phyloP scores from a whole-genome alignment of 64 coral and sea anemone species.

The Stylophora pistillata region DNA sequence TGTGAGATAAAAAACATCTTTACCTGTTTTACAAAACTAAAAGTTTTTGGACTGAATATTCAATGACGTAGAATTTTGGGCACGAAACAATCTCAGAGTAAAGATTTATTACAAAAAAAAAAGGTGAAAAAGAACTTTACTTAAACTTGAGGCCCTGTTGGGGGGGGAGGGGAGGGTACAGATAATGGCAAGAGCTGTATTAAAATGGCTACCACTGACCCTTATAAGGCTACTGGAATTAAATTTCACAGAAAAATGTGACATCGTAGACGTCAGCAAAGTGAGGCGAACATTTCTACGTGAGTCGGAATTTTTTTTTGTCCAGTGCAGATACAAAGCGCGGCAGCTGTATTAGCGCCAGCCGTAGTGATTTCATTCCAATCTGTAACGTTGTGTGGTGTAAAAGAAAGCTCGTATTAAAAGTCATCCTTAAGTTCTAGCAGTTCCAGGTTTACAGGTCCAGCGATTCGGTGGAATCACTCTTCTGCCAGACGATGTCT shows the following conservation, averaged over 20 bases:
- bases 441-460: background rate
- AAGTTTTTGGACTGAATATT: too few relatives aligned
- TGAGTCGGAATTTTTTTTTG: conserved; percentile 17
- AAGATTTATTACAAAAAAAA: too few relatives aligned
- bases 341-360: conserved; percentile 15
- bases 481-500: conserved; percentile 21
- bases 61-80: too few relatives aligned
- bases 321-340: conserved; percentile 2
- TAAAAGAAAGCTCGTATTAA: too few relatives aligned
- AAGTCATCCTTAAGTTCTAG: too few relatives aligned
- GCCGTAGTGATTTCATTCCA: background rate
- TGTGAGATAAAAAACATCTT: too few relatives aligned
- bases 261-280: too few relatives aligned
- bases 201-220: conserved; percentile 18
- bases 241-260: conserved; percentile 2
- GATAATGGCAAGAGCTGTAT: conserved; percentile 17
- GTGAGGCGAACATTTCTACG: background rate
- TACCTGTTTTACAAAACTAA: too few relatives aligned
- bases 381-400: background rate
- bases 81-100: too few relatives aligned
- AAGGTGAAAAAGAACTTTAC: too few relatives aligned
- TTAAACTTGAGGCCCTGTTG: too few relatives aligned
- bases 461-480: conserved; percentile 23
- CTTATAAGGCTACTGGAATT: conserved; percentile 28
- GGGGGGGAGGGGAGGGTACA: too few relatives aligned